Base-by-base conservation (phyloP, 1,140 invertebrate species). In the Drosophila chauvacae region DNA sequence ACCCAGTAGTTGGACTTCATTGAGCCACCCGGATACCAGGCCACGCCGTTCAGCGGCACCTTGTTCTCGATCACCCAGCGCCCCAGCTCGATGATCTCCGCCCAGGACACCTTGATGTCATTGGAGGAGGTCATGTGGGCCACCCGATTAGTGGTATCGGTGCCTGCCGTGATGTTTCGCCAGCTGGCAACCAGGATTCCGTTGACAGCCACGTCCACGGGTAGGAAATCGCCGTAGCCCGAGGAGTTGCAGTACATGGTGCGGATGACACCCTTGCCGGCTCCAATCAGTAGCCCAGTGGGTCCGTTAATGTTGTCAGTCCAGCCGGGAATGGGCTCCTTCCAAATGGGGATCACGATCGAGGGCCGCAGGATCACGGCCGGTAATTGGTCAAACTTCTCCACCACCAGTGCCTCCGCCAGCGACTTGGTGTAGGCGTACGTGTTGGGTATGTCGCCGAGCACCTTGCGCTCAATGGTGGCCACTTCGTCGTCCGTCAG, bases 221-320 rank as follows among this genome's bases (percentile, higher is more conserved):
- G 96, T 53, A 97, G 93, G 18, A 96, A 93, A 88, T 96, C 96
- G 3, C 95, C 95, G 39, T 93, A 94, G 11, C 94, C 93, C 11
- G 93, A 91, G 0, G 84, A 82, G 66, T 95, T 93, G 80, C 95
- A 95, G 47, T 94, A 93, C 93, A 97, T 94, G 10, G 96, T 95
- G 56, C 95, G 94, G 2, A 97, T 92, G 4, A 97, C 90, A 2
- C 97, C 97, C 90, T 96, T 96, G 23, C 96, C 95, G 13, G 94
- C 94, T 0, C 94, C 95, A 6, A 94, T 94, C 3, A 95, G 82
- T 5, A 96, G 79, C 0, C 95, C 97, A 45, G 96, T 97, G 3
- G 97, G 96, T n/a, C 97, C 97, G 93, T 98, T 98, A 53, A 97
- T 94, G 91, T 98, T 98, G 91, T 98, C 97, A 3, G 97, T 98